Evolutionary conservation across 2,113 vertebrate species (phyloP).

Genomic region (Ursus arctos): DNA sequence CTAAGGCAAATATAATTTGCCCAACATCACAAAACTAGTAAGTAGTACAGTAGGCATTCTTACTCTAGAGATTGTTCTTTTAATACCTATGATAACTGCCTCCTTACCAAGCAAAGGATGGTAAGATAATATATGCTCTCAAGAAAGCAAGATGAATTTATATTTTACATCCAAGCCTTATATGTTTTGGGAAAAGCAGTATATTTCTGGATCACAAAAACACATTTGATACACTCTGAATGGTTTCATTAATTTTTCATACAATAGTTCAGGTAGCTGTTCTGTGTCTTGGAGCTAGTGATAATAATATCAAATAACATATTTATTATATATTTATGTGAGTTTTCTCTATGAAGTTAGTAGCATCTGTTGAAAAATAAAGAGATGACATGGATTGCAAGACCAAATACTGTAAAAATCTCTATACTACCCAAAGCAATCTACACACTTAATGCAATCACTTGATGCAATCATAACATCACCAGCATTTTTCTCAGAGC

Average conservation of each 20-base stretch:
- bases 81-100: not conserved
- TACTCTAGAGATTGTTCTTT: not conserved
- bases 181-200: not conserved
- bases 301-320: constrained; percentile 48
- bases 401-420: not conserved
- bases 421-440: not conserved
- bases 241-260: constrained; percentile 50
- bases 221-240: constrained; percentile 21
- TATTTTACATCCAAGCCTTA: constrained; percentile 32
- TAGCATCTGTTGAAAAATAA: constrained; percentile 19
- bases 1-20: not conserved
- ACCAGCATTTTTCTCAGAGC: not conserved
- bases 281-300: not conserved
- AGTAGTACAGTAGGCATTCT: not conserved
- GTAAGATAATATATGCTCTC: not conserved
- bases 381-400: constrained; percentile 21
- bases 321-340: constrained; percentile 49
- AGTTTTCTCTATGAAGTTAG: constrained; percentile 43
- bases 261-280: not conserved
- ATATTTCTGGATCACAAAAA: constrained; percentile 40
- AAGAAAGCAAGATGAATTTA: constrained; percentile 27
- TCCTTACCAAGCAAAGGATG: not conserved
- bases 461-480: not conserved
- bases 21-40: constrained; percentile 8
- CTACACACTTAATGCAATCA: not conserved